These are phyloP conservation scores for Scytalopus superciliaris DNA, from an alignment of 2,113 vertebrate genomes.

Conservation along the genomic window DNA sequence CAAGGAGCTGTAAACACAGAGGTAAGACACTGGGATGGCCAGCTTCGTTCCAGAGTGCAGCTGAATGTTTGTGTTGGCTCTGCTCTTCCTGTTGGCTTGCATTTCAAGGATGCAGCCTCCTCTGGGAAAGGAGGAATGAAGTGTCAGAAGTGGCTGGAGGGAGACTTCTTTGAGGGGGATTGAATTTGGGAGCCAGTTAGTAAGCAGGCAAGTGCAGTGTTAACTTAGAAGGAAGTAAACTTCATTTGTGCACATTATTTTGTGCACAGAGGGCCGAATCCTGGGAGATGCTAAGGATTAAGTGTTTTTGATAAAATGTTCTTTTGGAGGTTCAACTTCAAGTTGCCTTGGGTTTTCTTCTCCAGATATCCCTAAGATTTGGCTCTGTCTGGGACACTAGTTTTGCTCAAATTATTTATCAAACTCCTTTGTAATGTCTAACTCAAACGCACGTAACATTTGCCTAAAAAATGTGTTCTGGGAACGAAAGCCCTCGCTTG, in stretches of 20 bases:
- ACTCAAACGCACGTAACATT: neutral
- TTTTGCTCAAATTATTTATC: conserved; percentile 53
- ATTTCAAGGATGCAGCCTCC: neutral
- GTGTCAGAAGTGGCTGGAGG: conserved; percentile 22
- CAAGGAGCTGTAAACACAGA: neutral
- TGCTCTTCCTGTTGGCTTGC: conserved; percentile 10
- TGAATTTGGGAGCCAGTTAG: neutral
- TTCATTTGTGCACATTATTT: neutral
- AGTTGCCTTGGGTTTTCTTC: conserved; percentile 11
- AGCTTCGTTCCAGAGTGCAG: neutral
- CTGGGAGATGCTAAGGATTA: conserved; percentile 26
- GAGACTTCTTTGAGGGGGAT: neutral
- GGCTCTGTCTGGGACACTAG: neutral
- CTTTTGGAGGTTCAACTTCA: neutral
- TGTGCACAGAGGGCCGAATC: neutral
- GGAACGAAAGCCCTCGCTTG: conserved; percentile 33
- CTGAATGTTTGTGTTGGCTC: conserved; percentile 22
- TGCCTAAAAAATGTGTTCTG: conserved; percentile 11
- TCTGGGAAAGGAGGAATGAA: conserved; percentile 32
- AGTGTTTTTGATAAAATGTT: conserved; percentile 31
- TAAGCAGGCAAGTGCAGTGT: neutral
- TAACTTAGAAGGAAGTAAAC: neutral
- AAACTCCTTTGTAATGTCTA: conserved; percentile 33
- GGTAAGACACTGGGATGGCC: neutral
- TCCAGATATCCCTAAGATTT: neutral